Base-by-base conservation (phyloP, 1,140 invertebrate genomes). In the Megalonaias nervosa region DNA sequence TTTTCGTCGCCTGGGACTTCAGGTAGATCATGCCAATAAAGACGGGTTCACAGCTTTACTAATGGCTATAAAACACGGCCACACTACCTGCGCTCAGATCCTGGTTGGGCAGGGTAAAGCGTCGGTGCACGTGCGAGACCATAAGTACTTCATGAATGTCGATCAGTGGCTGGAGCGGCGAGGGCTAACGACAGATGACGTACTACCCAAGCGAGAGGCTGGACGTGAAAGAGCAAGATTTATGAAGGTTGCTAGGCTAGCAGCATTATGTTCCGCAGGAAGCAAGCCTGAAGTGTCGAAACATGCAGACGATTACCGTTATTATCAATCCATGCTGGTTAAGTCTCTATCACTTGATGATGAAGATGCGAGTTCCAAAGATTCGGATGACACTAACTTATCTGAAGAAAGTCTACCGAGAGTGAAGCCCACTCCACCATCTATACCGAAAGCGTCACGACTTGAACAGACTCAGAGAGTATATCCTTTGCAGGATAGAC, bases 11-110 rank as follows among this genome's bases (percentile, higher is more conserved):
- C 82, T 89, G 2, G 88, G 88, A 5, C 75, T 90, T 17, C 81
- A 83, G 23, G 82, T 90, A 11, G 88, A 90, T 71, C 81, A 85
- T 67, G 76, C 67, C n/a, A 90, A 90, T 81, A 82, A 86, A 59
- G 84, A 86, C 2, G 89, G 89, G 2, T 85, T 84, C 74, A 88
- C 89, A 1, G 88, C 89, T 21, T 75, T 90, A 2, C 74, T 88
- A 16, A 79, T 87, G 65, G 87, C 89, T 1, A 84, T 86, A 15
- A 88, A 82, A 55, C 84, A 85, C 61, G 84, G 86, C 12, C 79
- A 84, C 73, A 81, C 87, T n/a, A 81, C 85, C 14, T 90, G 89
- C 67, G 87, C 88, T 9, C 80, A 85, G 68, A 84, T 89, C 19
- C 81, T 90, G 4, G 79, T 82, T 38, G 67, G 83, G 16, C 87